Conservation (phyloP, 1,140 invertebrate species). For the Drosophila simulans region DNA sequence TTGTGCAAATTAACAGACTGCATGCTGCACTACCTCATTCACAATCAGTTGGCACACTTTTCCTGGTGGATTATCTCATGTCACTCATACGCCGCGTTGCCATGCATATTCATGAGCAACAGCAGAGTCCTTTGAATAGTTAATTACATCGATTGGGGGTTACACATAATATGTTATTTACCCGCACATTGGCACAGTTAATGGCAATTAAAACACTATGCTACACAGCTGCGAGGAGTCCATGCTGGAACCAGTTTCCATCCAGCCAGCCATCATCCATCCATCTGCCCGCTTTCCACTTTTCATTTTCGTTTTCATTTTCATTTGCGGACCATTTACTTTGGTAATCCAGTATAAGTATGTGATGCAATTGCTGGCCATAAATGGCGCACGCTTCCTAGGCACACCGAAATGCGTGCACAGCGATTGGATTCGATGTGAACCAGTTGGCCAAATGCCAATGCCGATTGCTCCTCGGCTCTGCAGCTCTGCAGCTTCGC, state of each 20-base stretch:
- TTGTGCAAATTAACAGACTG: too few species aligned
- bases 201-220: constrained; percentile 24
- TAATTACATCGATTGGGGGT: background rate
- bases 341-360: constrained; percentile 12
- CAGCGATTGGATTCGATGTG: constrained; percentile 35
- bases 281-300: constrained; percentile 32
- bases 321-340: constrained; percentile 13
- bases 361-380: constrained; percentile 69
- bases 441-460: constrained; percentile 81
- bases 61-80: background rate
- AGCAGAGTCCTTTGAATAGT: background rate
- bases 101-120: too few species aligned
- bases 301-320: constrained; percentile 26
- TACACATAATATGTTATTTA: background rate
- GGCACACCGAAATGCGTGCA: constrained; percentile 49
- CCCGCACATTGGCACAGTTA: constrained; percentile 12
- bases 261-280: too few species aligned
- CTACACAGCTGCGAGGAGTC: constrained; percentile 21
- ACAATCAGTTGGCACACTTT: too few species aligned
- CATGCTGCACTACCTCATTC: too few species aligned
- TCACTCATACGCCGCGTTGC: constrained; percentile 16
- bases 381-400: constrained; percentile 76
- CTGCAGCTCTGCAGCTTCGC: background rate
- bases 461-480: constrained; percentile 62
- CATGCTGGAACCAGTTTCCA: constrained; percentile 40